Evolutionary conservation across 2,797 vertebrate genomes (phyloP).

Genomic region (Pempheris klunzingeri): DNA sequence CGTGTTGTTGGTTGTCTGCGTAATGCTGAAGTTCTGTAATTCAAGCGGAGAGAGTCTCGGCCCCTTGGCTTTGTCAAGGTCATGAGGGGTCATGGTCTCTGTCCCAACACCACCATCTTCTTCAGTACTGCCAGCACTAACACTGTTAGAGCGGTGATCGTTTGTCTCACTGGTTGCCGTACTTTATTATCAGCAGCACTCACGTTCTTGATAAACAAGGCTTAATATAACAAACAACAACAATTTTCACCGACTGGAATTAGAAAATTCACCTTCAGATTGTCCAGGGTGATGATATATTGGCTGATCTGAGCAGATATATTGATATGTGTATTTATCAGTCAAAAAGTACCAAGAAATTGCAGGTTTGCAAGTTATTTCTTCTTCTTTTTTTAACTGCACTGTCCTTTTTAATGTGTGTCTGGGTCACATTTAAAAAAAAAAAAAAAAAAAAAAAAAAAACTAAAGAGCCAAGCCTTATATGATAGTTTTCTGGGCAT

Average conservation of each 20-base stretch:
- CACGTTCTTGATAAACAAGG: not conserved
- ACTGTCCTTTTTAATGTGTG: too few relatives aligned
- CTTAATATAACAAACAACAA: not conserved
- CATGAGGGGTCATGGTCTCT: conserved; percentile 27
- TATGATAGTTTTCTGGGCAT: too few relatives aligned
- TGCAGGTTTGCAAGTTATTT: too few relatives aligned
- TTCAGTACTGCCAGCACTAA: not conserved
- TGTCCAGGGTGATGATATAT: not conserved
- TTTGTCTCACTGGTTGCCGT: not conserved
- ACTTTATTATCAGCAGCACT: not conserved
- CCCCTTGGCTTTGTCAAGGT: conserved; percentile 13
- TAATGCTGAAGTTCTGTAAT: conserved; percentile 65
- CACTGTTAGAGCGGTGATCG: too few relatives aligned
- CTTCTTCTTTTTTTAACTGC: too few relatives aligned
- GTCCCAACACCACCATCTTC: not conserved
- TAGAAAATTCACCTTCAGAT: not conserved
- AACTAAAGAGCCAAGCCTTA: too few relatives aligned
- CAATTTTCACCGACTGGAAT: not conserved
- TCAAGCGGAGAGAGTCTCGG: conserved; percentile 38
- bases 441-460: too few relatives aligned
- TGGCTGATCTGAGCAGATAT: not conserved
- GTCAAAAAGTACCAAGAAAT: not conserved
- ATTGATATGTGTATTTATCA: not conserved
- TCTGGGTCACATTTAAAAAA: not conserved
- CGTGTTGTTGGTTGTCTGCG: conserved; percentile 24